These are phyloP conservation scores for Andinoacara biseriatus DNA, from an alignment of 2,113 vertebrate genomes.

Conservation along the genomic window DNA sequence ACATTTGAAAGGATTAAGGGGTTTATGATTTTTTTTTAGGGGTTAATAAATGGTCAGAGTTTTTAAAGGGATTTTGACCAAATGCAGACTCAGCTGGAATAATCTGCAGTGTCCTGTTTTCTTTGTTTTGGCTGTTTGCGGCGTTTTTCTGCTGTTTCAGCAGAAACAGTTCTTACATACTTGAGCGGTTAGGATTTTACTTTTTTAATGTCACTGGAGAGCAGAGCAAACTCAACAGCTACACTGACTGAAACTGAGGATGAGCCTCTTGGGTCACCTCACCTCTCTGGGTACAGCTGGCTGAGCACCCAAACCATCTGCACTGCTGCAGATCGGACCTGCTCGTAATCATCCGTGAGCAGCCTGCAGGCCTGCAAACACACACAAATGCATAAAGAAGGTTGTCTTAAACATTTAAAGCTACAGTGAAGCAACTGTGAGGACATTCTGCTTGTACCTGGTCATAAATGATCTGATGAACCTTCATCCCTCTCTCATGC, in stretches of 20 bases:
- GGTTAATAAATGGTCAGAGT: too few species aligned
- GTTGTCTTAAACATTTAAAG: neutral
- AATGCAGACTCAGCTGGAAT: neutral
- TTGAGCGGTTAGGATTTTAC: too few species aligned
- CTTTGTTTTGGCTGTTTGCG: neutral
- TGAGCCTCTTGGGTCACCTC: neutral
- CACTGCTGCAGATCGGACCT: constrained; percentile 96
- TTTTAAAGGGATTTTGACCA: neutral
- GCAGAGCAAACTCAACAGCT: neutral
- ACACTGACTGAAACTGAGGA: neutral
- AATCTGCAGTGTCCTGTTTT: neutral
- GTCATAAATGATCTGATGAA: constrained; percentile 90
- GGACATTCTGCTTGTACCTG: constrained; percentile 32
- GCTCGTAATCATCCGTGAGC: constrained; percentile 93
- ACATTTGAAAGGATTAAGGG: neutral
- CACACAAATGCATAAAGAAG: neutral
- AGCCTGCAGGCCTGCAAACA: constrained; percentile 89
- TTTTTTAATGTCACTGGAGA: neutral
- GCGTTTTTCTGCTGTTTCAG: too few species aligned
- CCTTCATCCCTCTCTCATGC: constrained; percentile 94
- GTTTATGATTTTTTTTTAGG: neutral
- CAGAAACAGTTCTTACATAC: too few species aligned
- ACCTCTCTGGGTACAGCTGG: constrained; percentile 96
- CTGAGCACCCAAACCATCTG: constrained; percentile 97
- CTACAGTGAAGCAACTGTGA: neutral